Evolutionary conservation across 1,140 invertebrate species (phyloP).

Genomic region (Eufriesea mexicana): DNA sequence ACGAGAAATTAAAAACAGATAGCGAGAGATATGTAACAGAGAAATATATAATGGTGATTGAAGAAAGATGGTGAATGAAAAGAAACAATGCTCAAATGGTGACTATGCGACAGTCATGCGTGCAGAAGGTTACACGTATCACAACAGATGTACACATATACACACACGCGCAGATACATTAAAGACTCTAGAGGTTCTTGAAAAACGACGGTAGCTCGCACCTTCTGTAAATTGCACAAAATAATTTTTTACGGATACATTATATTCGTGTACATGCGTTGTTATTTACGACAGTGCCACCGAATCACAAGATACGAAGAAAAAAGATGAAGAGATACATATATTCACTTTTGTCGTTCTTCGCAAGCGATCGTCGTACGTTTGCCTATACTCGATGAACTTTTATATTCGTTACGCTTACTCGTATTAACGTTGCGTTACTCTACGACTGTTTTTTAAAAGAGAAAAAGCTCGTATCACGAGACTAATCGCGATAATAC

Average conservation of each 20-base stretch:
- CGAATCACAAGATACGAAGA: not conserved
- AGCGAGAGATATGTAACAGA: not conserved
- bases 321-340: not conserved
- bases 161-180: not conserved
- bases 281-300: slow-evolving; percentile 11
- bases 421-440: slow-evolving; percentile 33
- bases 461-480: not conserved
- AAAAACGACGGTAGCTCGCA: slow-evolving; percentile 21
- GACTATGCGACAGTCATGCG: slow-evolving; percentile 18
- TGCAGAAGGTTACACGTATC: not conserved
- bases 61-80: not conserved
- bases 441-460: slow-evolving; percentile 17
- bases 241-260: slow-evolving; percentile 43
- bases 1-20: not conserved
- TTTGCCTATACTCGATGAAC: slow-evolving; percentile 21
- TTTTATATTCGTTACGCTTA: slow-evolving; percentile 42
- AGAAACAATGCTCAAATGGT: slow-evolving; percentile 41
- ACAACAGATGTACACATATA: not conserved
- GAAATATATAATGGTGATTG: not conserved
- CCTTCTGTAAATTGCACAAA: slow-evolving; percentile 45
- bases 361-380: not conserved
- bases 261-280: slow-evolving; percentile 23
- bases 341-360: slow-evolving; percentile 8
- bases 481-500: slow-evolving; percentile 22
- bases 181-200: slow-evolving; percentile 46